Conservation (phyloP, 1,140 invertebrate genomes). For the Drosophila lini region DNA sequence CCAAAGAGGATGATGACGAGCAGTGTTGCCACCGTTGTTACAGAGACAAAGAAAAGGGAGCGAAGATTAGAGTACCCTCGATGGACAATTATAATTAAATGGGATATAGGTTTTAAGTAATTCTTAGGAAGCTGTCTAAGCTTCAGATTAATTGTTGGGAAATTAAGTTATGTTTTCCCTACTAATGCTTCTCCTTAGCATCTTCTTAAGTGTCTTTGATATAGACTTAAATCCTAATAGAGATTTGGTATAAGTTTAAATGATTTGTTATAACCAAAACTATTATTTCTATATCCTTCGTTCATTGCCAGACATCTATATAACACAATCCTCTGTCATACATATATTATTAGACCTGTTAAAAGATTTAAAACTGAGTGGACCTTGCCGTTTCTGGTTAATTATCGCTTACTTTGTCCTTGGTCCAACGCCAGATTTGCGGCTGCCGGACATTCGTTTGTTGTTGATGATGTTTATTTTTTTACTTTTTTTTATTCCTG, state of each 20-base stretch:
- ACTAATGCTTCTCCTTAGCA: too few relatives aligned
- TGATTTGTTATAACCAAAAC: neutral
- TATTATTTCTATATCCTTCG: neutral
- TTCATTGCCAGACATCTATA: too few relatives aligned
- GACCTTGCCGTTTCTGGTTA: slow-evolving; percentile 7
- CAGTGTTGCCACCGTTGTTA: slow-evolving; percentile 12
- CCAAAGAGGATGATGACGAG: slow-evolving; percentile 22
- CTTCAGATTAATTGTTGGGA: neutral
- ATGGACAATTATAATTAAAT: neutral
- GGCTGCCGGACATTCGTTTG: slow-evolving; percentile 44
- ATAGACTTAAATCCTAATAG: neutral
- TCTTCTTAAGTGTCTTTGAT: too few relatives aligned
- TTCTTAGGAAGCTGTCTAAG: neutral
- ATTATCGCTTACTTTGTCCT: slow-evolving; percentile 12
- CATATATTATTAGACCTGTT: neutral
- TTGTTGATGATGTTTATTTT: slow-evolving; percentile 39
- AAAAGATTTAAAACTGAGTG: neutral
- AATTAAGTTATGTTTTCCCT: too few relatives aligned
- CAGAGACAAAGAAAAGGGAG: slow-evolving; percentile 21
- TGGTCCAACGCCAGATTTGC: slow-evolving; percentile 32
- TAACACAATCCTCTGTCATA: neutral
- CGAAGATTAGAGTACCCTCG: slow-evolving; percentile 5
- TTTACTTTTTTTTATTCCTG: slow-evolving; percentile 25
- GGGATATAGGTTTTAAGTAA: neutral
- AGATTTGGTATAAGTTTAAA: neutral